Percentiles rank a stretch among this genome's conserved stretches.
Conservation (phyloP, 2,888 invertebrate species). For the Cataglyphis altisquamis region DNA sequence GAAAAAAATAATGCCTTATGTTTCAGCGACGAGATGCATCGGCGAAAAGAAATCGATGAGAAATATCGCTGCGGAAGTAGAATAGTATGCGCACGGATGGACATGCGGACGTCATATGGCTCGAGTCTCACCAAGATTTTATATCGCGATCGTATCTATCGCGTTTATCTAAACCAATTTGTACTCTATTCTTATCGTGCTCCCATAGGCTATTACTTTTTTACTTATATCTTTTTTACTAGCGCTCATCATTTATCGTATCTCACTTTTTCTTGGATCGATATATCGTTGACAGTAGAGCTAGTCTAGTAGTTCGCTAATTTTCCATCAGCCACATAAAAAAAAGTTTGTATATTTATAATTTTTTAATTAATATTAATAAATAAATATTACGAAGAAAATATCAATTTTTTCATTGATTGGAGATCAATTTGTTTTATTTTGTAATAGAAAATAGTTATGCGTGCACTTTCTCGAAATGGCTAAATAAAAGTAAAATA, state of each 20-base stretch:
- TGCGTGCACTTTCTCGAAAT: background rate
- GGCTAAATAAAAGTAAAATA: background rate
- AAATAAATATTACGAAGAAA: background rate
- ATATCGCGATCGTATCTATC: slow-evolving; percentile 77
- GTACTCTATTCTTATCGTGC: slow-evolving; percentile 67
- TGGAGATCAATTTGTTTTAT: background rate
- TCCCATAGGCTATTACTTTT: slow-evolving; percentile 43
- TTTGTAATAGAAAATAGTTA: background rate
- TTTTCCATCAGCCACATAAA: background rate
- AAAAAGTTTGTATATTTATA: background rate
- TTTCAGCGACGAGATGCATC: slow-evolving; percentile 60
- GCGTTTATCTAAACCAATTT: slow-evolving; percentile 73
- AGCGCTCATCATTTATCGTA: slow-evolving; percentile 6
- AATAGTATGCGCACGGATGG: slow-evolving; percentile 70
- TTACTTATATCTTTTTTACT: slow-evolving; percentile 13
- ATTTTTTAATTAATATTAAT: background rate
- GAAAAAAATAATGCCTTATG: slow-evolving; percentile 62
- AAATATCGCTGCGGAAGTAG: slow-evolving; percentile 69
- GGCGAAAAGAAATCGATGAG: slow-evolving; percentile 73
- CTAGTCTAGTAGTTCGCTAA: background rate
- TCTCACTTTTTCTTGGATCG: slow-evolving; percentile 22
- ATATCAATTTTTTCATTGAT: background rate
- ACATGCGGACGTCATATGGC: slow-evolving; percentile 74
- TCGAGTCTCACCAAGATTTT: slow-evolving; percentile 77
- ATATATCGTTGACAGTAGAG: slow-evolving; percentile 16